A percentile compares a stretch with the other conserved stretches of the same genome.
Evolutionary conservation across 2,888 invertebrate species (phyloP).

Genomic region (Hydriomena furcata): DNA sequence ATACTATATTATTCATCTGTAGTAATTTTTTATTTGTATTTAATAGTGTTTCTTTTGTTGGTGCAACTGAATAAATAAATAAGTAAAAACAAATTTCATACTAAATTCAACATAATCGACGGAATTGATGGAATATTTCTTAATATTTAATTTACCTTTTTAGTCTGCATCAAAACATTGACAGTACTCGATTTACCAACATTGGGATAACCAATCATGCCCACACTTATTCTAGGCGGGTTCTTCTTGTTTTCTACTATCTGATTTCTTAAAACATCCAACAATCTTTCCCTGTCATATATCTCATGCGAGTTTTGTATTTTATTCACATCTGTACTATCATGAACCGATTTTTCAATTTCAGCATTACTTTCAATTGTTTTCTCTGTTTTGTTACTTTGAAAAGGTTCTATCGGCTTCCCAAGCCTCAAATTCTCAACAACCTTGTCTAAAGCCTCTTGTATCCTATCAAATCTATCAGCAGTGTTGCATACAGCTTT

Average conservation of each 20-base stretch:
- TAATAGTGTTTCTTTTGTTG: too few species aligned
- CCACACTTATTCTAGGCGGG: slow-evolving; percentile 89
- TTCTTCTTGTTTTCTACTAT: slow-evolving; percentile 71
- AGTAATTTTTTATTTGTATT: too few species aligned
- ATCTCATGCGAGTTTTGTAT: slow-evolving; percentile 83
- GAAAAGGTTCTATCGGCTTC: slow-evolving; percentile 56
- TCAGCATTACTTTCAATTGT: slow-evolving; percentile 14
- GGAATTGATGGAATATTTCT: too few species aligned
- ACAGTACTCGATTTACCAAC: slow-evolving; percentile 99
- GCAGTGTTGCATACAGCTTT: slow-evolving; percentile 81
- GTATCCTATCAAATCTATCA: slow-evolving; percentile 80
- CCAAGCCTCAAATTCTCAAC: slow-evolving; percentile 66
- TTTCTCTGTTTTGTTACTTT: slow-evolving; percentile 26
- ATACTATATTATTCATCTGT: too few species aligned
- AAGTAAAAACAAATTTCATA: too few species aligned
- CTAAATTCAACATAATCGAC: too few species aligned
- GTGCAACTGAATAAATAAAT: too few species aligned
- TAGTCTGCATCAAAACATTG: slow-evolving; percentile 93
- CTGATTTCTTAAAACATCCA: slow-evolving; percentile 86
- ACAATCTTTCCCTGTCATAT: slow-evolving; percentile 87
- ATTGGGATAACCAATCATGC: slow-evolving; percentile 99
- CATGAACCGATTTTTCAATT: slow-evolving; percentile 1
- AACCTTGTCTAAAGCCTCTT: slow-evolving; percentile 73
- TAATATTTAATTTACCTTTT: slow-evolving; percentile 84
- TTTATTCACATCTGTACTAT: slow-evolving; percentile 28